Conservation (phyloP, 2,888 invertebrate genomes). For the Drosophila recens region DNA sequence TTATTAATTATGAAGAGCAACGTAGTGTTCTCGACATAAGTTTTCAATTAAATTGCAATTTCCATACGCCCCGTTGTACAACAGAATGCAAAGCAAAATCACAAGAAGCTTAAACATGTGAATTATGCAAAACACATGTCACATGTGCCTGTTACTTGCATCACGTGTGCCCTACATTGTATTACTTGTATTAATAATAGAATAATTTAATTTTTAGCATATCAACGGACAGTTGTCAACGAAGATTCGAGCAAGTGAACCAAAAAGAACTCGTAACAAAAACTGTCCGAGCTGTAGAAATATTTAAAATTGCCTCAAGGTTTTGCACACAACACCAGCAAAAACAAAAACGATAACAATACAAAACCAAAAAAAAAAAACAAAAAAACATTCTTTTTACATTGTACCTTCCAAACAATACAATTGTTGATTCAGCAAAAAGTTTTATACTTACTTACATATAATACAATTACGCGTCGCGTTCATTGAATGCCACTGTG, state of each 20-base stretch:
- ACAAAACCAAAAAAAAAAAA: not conserved
- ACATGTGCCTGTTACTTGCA: constrained; percentile 21
- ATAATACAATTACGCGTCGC: constrained; percentile 37
- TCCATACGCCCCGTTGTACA: constrained; percentile 22
- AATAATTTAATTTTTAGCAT: constrained; percentile 44
- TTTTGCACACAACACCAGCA: constrained; percentile 16
- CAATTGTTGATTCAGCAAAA: constrained; percentile 53
- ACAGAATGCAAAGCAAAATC: constrained; percentile 4
- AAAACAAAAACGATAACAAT: constrained; percentile 2
- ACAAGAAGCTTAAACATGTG: constrained; percentile 4
- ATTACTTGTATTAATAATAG: constrained; percentile 18
- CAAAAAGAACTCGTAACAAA: not conserved
- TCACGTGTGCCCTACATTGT: constrained; percentile 22
- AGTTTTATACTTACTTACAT: constrained; percentile 42
- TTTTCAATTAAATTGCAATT: constrained; percentile 55
- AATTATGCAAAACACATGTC: constrained; percentile 16
- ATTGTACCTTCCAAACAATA: constrained; percentile 54
- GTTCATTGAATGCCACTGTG: constrained; percentile 48
- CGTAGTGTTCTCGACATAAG: constrained; percentile 32
- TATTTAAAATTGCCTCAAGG: constrained; percentile 36
- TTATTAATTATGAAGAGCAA: constrained; percentile 41
- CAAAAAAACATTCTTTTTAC: constrained; percentile 31
- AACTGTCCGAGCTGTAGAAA: constrained; percentile 25
- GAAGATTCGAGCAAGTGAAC: not conserved
- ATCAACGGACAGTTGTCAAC: constrained; percentile 27